Conservation (phyloP, 2,113 vertebrate genomes). For the Myiopsitta monachus region DNA sequence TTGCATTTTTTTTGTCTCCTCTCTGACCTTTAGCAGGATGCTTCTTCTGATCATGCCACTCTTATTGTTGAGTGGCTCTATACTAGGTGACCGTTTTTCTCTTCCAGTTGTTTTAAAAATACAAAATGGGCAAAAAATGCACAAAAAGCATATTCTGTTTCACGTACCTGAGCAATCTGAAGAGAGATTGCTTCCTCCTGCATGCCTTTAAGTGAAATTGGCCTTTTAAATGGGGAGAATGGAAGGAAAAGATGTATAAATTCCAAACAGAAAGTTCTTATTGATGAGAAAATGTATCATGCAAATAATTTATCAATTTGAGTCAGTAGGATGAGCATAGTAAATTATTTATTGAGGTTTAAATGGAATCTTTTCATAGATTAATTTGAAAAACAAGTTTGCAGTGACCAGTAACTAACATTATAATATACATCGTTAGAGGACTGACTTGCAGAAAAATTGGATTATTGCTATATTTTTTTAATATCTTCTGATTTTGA, state of each 20-base stretch:
- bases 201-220: conserved; percentile 9
- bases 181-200: neutral
- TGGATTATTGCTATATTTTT: conserved; percentile 36
- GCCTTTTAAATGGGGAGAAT: neutral
- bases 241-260: conserved; percentile 7
- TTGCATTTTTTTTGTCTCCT: neutral
- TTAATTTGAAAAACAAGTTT: conserved; percentile 75
- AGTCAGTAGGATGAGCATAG: conserved; percentile 43
- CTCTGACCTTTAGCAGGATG: neutral
- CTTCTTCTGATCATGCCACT: neutral
- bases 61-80: neutral
- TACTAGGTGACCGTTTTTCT: neutral
- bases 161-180: neutral
- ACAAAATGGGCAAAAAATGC: neutral
- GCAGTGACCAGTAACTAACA: conserved; percentile 53
- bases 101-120: neutral
- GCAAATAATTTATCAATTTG: conserved; percentile 68
- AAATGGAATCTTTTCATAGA: conserved; percentile 69
- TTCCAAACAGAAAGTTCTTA: conserved; percentile 26
- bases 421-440: conserved; percentile 55
- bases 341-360: conserved; percentile 75
- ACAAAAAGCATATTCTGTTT: neutral
- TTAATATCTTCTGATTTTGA: conserved; percentile 8
- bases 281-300: conserved; percentile 58
- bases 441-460: conserved; percentile 64